These are phyloP conservation scores for Pteronotus mesoamericanus DNA, from an alignment of 2,797 vertebrate species.

Conservation along the genomic window DNA sequence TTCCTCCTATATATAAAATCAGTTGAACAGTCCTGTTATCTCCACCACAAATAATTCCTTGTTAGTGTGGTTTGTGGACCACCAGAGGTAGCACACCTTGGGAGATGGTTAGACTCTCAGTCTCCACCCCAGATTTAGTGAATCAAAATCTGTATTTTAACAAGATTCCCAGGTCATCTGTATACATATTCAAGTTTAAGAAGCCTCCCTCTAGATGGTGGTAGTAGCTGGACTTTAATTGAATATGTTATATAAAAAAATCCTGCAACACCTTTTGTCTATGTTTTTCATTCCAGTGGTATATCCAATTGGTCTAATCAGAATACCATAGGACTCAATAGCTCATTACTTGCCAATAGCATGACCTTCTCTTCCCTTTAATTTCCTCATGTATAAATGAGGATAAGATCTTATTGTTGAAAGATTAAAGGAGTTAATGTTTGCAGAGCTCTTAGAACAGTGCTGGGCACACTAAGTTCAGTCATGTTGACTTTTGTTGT, in stretches of 20 bases:
- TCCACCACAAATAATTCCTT: not conserved
- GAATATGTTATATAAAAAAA: not conserved
- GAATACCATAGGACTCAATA: not conserved
- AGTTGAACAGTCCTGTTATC: not conserved
- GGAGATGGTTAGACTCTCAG: not conserved
- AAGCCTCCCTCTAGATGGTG: not conserved
- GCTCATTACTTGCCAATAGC: not conserved
- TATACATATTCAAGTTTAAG: not conserved
- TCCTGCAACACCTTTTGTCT: not conserved
- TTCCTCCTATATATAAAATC: not conserved
- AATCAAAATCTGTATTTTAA: not conserved
- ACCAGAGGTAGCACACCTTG: not conserved
- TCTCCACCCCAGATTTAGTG: not conserved
- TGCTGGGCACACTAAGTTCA: not conserved
- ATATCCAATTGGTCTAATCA: not conserved
- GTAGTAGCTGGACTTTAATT: not conserved
- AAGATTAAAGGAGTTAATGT: not conserved
- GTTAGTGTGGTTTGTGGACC: not conserved
- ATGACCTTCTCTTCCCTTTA: not conserved
- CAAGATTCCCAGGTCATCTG: not conserved
- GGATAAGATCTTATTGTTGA: not conserved
- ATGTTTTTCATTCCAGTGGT: not conserved
- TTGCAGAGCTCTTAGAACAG: not conserved
- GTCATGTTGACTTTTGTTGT: not conserved
- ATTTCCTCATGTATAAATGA: not conserved